These are phyloP conservation scores for Chionomys nivalis DNA, from an alignment of 2,113 vertebrate genomes.

Conservation along the genomic window DNA sequence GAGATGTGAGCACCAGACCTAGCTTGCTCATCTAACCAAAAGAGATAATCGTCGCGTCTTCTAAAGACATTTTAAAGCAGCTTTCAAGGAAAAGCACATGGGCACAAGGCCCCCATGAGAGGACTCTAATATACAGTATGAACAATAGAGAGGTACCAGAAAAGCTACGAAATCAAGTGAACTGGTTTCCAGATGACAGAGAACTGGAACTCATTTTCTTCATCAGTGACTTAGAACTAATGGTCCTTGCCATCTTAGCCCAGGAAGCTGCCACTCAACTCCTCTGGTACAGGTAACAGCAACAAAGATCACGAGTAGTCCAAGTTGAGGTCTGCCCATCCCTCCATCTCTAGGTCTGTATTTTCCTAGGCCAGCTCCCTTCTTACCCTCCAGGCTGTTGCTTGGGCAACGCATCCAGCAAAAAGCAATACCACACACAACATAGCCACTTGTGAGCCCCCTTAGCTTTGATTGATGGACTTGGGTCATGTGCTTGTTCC, in stretches of 20 bases:
- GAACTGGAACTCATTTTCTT: slow-evolving; percentile 3
- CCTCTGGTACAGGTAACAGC: not conserved
- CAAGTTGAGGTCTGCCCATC: not conserved
- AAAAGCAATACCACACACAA: not conserved
- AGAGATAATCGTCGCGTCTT: not conserved
- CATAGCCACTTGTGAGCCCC: not conserved
- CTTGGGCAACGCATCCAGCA: not conserved
- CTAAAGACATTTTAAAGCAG: not conserved
- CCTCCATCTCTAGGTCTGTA: not conserved
- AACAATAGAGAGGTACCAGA: not conserved
- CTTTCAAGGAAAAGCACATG: not conserved
- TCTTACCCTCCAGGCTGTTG: not conserved
- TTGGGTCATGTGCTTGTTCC: not conserved
- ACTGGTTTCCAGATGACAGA: not conserved
- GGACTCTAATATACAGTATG: not conserved
- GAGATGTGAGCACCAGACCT: not conserved
- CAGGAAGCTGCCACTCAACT: not conserved
- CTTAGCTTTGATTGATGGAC: not conserved
- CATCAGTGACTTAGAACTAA: not conserved
- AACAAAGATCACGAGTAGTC: not conserved
- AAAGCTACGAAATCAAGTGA: slow-evolving; percentile 13
- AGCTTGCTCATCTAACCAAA: slow-evolving; percentile 3
- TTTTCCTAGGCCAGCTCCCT: not conserved
- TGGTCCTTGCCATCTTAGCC: not conserved
- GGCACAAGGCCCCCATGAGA: not conserved